Conservation (phyloP, 2,888 invertebrate genomes). For the Caenorhabditis japonica region DNA sequence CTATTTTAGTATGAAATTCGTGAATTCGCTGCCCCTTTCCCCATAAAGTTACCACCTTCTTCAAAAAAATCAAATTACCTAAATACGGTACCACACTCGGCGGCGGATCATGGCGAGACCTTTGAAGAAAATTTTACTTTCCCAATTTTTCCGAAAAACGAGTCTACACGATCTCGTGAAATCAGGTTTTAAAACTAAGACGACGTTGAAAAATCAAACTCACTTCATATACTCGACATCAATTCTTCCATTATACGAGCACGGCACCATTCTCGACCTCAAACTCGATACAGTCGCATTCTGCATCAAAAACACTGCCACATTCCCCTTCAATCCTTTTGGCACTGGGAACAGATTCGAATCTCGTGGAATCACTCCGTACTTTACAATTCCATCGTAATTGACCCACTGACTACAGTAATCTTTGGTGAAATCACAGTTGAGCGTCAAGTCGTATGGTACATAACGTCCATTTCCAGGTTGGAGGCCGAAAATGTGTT, state of each 20-base stretch:
- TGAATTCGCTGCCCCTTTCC: too few species aligned
- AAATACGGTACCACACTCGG: too few species aligned
- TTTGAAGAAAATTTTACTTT: too few species aligned
- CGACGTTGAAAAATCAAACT: not conserved
- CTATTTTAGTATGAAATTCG: too few species aligned
- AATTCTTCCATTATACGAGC: slow-evolving; percentile 58
- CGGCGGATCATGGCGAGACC: too few species aligned
- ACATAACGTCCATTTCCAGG: slow-evolving; percentile 60
- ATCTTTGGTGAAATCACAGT: slow-evolving; percentile 74
- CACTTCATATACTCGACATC: slow-evolving; percentile 61
- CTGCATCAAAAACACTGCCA: slow-evolving; percentile 59
- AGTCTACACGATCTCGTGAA: too few species aligned
- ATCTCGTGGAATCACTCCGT: slow-evolving; percentile 64
- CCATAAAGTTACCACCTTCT: too few species aligned
- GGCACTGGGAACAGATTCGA: slow-evolving; percentile 62
- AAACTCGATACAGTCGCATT: slow-evolving; percentile 49
- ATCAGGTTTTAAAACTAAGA: not conserved
- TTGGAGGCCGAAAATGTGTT: slow-evolving; percentile 62
- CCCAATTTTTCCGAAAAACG: too few species aligned
- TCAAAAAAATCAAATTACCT: too few species aligned
- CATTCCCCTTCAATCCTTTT: slow-evolving; percentile 58
- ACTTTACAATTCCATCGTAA: slow-evolving; percentile 62
- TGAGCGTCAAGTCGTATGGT: slow-evolving; percentile 59
- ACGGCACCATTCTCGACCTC: slow-evolving; percentile 60
- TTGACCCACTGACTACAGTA: slow-evolving; percentile 75